These are phyloP conservation scores for Colletes latitarsis DNA, from an alignment of 1,140 invertebrate genomes.

Conservation along the genomic window DNA sequence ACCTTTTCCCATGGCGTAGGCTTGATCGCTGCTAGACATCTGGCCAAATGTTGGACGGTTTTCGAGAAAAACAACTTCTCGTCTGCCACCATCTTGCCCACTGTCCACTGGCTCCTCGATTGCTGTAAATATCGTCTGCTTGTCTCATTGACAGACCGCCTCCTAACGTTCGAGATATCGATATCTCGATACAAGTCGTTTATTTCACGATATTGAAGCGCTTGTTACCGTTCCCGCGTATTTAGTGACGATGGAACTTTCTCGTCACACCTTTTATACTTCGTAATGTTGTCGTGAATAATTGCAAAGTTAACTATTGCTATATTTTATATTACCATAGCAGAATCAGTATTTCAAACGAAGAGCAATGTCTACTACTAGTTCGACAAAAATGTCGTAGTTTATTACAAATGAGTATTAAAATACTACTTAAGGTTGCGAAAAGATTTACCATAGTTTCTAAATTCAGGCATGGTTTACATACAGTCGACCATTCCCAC, in stretches of 20 bases:
- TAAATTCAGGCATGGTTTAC: not conserved
- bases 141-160: slow-evolving; percentile 15
- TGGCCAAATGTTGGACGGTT: slow-evolving; percentile 93
- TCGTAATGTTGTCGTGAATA: no score
- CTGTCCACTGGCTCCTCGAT: not conserved
- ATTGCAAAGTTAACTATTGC: not conserved
- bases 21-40: slow-evolving; percentile 91
- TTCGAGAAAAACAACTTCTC: slow-evolving; percentile 92
- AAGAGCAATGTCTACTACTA: not conserved
- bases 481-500: not conserved
- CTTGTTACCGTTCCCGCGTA: no score
- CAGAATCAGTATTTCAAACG: not conserved
- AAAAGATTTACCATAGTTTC: not conserved
- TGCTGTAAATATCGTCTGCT: slow-evolving; percentile 44
- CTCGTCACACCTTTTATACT: no score
- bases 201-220: no score
- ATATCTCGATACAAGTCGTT: not conserved
- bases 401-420: no score
- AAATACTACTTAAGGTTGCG: not conserved
- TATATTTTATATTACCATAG: no score
- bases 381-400: no score
- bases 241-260: no score
- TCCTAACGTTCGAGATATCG: slow-evolving; percentile 17
- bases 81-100: slow-evolving; percentile 81
- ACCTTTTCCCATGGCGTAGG: slow-evolving; percentile 95